Conservation (phyloP, 1,140 invertebrate genomes). For the Bombyx mori region ASM3026992v2 NC_085128.1:6408001-6408500, state of each 20-base stretch:
- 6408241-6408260: constrained; percentile 8
- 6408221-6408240: background rate
- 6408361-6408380: constrained; percentile 11
- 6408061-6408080: constrained; percentile 40
- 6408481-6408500: no score
- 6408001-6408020: constrained; percentile 26
- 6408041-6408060: constrained; percentile 41
- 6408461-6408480: background rate
- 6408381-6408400: constrained; percentile 17
- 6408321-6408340: constrained; percentile 31
- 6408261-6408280: background rate
- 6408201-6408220: background rate
- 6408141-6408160: background rate
- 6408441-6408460: background rate
- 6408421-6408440: constrained; percentile 14
- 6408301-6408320: constrained; percentile 30
- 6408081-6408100: constrained; percentile 24
- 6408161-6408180: no score
- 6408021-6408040: constrained; percentile 36
- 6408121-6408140: background rate
- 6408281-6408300: constrained; percentile 1
- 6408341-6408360: constrained; percentile 22
- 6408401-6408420: constrained; percentile 21
- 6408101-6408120: background rate
- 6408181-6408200: background rate